Conservation (phyloP, 53 echinoderm and acorn worm genomes). For the Henricia sp. region DNA sequence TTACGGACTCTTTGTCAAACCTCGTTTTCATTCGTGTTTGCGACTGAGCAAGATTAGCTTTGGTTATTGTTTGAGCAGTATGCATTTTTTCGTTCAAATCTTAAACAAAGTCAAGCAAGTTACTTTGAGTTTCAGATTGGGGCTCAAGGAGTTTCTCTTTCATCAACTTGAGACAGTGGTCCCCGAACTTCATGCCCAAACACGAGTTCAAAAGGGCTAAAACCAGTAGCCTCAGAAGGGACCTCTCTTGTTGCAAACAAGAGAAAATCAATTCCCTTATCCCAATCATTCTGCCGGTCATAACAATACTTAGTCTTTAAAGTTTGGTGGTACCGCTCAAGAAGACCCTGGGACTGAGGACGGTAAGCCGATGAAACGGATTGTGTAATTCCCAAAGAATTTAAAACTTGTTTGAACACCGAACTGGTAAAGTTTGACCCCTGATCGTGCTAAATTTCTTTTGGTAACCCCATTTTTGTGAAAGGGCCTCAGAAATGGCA, state of each 20-base stretch:
- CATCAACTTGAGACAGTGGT: conserved; percentile 58
- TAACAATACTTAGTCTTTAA: conserved; percentile 44
- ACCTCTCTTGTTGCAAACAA: conserved; percentile 67
- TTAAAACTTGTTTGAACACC: conserved; percentile 34
- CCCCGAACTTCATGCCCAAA: conserved; percentile 63
- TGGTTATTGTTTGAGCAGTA: conserved; percentile 54
- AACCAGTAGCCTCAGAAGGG: conserved; percentile 55
- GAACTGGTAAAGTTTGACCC: conserved; percentile 32
- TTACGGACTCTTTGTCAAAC: conserved; percentile 43
- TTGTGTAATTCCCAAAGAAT: conserved; percentile 13
- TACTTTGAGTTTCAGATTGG: background rate
- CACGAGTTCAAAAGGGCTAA: conserved; percentile 76
- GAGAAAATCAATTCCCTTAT: conserved; percentile 73
- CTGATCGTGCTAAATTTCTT: conserved; percentile 35
- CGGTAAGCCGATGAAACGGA: conserved; percentile 19
- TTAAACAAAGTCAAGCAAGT: conserved; percentile 71
- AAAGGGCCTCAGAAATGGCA: conserved; percentile 60
- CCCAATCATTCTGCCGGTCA: conserved; percentile 55
- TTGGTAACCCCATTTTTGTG: conserved; percentile 30
- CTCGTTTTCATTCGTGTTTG: conserved; percentile 63
- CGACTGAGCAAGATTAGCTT: conserved; percentile 31
- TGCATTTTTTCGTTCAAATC: conserved; percentile 49
- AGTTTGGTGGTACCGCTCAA: conserved; percentile 74
- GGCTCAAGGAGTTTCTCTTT: conserved; percentile 69
- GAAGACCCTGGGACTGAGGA: conserved; percentile 47